A percentile compares a stretch with the other conserved stretches of the same genome.
These are phyloP conservation scores for Antheraea yamamai DNA, from an alignment of 2,888 invertebrate species.

Conservation along the genomic window DNA sequence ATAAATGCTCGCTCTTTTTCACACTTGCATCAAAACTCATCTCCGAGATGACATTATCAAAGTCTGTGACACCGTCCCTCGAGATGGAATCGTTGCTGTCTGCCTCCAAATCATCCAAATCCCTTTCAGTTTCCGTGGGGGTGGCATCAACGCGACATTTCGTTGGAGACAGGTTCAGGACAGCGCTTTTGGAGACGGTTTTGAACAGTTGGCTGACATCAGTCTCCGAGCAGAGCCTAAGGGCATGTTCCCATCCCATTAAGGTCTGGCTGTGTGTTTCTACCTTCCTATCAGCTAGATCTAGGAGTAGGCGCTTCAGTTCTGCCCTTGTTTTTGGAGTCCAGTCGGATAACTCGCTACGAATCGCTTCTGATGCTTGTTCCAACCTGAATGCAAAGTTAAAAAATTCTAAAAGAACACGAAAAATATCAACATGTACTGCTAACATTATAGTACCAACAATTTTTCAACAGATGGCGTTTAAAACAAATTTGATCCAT, in stretches of 20 bases:
- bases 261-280: conserved; percentile 53
- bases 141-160: not conserved
- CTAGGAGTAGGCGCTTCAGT: conserved; percentile 57
- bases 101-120: conserved; percentile 15
- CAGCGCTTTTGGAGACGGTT: conserved; percentile 69
- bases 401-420: not conserved
- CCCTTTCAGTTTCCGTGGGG: conserved; percentile 15
- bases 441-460: too few species aligned
- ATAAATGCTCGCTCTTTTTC: not conserved
- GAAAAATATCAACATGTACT: not conserved
- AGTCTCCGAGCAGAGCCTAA: conserved; percentile 55
- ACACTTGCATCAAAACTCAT: not conserved
- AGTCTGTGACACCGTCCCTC: conserved; percentile 6
- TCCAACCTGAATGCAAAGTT: conserved; percentile 51
- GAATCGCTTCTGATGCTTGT: conserved; percentile 69
- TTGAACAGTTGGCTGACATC: conserved; percentile 62
- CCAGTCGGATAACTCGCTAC: conserved; percentile 71
- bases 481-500: too few species aligned
- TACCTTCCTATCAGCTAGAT: conserved; percentile 63
- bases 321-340: conserved; percentile 63
- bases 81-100: conserved; percentile 16
- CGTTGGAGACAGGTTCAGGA: conserved; percentile 29
- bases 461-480: too few species aligned
- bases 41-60: not conserved
- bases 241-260: conserved; percentile 63